Evolutionary conservation across 2,113 vertebrate genomes (phyloP).

Genomic region (Vidua macroura): DNA sequence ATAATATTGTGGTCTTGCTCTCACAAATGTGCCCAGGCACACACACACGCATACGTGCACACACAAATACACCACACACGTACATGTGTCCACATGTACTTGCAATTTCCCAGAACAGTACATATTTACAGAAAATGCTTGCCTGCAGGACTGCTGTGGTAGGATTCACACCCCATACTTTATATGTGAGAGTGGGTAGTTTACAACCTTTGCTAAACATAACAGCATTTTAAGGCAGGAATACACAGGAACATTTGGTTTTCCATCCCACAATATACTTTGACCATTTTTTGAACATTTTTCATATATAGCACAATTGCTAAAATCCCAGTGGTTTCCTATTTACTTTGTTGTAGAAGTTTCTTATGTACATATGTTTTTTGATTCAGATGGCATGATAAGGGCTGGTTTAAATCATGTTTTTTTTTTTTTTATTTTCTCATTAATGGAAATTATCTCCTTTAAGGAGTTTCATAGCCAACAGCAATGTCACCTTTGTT

Average conservation of each 20-base stretch:
- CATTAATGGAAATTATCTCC: background rate
- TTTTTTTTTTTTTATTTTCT: background rate
- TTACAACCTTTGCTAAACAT: background rate
- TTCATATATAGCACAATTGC: background rate
- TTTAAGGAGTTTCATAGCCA: background rate
- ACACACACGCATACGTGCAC: accelerated
- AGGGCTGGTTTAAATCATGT: background rate
- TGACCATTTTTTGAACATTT: background rate
- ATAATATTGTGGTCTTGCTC: background rate
- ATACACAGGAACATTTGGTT: background rate
- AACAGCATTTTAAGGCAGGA: background rate
- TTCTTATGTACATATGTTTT: background rate
- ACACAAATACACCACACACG: accelerated
- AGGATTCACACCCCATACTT: background rate
- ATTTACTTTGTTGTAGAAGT: background rate
- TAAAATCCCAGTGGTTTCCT: background rate
- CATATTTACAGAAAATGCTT: background rate
- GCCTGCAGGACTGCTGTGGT: background rate
- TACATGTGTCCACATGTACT: accelerated
- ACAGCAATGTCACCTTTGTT: slow-evolving; percentile 1
- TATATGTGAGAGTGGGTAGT: background rate
- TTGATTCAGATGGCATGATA: background rate
- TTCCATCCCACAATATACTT: background rate
- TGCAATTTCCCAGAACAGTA: background rate
- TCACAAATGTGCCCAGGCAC: background rate